These are phyloP conservation scores for Frieseomelitta varia DNA, from an alignment of 1,140 invertebrate species.

Conservation along the genomic window DNA sequence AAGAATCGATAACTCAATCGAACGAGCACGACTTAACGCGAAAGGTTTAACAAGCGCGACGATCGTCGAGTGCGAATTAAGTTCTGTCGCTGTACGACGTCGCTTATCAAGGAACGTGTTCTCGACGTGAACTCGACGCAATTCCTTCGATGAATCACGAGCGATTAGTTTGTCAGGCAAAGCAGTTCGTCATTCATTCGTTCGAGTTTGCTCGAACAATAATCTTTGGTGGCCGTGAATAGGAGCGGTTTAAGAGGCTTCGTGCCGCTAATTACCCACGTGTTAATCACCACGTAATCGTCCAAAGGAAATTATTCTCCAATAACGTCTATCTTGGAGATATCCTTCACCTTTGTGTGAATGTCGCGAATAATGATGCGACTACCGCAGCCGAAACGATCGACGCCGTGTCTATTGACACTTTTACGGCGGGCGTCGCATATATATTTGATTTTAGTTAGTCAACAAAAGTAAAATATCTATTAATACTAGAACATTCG, in stretches of 20 bases:
- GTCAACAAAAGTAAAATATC: too few species aligned
- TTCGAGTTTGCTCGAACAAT: neutral
- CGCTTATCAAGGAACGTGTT: slow-evolving; percentile 11
- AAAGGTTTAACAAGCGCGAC: neutral
- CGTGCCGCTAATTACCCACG: neutral
- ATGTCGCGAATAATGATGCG: neutral
- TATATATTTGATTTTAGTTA: too few species aligned
- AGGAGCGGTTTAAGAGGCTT: neutral
- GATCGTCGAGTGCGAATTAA: neutral
- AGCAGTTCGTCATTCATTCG: neutral
- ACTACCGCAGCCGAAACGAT: neutral
- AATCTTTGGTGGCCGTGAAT: neutral
- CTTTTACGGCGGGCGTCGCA: too few species aligned
- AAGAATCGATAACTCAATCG: neutral
- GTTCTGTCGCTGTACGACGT: neutral
- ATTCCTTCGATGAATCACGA: slow-evolving; percentile 15
- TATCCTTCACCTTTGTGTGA: neutral
- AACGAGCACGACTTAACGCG: neutral
- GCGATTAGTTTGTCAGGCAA: neutral
- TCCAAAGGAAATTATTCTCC: neutral
- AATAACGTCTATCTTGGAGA: neutral
- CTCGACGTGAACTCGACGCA: too few species aligned
- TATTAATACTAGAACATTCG: too few species aligned
- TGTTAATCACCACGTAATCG: neutral
- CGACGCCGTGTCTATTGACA: neutral